A percentile compares a stretch with the other conserved stretches of the same genome.
Conservation (phyloP, 2,113 vertebrate species). For the Calyptommatus sinebrachiatus region DNA sequence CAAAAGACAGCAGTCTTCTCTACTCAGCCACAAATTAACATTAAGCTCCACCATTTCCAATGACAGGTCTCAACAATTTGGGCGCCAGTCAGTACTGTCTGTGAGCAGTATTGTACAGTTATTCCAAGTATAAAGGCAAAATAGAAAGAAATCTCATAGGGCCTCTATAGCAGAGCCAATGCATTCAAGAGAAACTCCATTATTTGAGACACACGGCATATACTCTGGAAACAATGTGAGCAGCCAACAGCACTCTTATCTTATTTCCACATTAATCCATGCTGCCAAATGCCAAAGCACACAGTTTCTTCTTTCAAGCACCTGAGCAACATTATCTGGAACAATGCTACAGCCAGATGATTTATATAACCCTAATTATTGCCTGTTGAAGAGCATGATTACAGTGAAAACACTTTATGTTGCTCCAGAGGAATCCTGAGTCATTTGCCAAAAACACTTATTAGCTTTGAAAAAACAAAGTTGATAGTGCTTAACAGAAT, state of each 20-base stretch:
- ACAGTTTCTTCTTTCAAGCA: constrained; percentile 2
- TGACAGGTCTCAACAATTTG: background rate
- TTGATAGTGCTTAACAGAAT: background rate
- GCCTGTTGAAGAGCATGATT: constrained; percentile 13
- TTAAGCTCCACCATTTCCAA: background rate
- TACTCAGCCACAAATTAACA: no score
- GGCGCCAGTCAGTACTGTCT: background rate
- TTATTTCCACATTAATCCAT: background rate
- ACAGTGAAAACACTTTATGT: background rate
- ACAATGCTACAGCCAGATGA: background rate
- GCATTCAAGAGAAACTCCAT: constrained; percentile 8
- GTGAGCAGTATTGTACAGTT: background rate
- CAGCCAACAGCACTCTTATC: background rate
- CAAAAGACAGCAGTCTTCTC: background rate
- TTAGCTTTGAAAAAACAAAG: background rate
- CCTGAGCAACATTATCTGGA: constrained; percentile 12
- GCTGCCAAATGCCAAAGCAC: background rate
- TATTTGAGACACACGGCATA: constrained; percentile 5
- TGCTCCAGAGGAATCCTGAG: background rate
- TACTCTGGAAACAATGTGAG: constrained; percentile 16
- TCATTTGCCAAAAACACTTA: background rate
- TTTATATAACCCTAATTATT: background rate
- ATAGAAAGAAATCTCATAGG: background rate
- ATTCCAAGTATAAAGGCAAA: background rate
- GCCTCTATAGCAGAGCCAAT: background rate